Conservation (phyloP, 1,140 invertebrate species). For the Chionoecetes opilio region DNA sequence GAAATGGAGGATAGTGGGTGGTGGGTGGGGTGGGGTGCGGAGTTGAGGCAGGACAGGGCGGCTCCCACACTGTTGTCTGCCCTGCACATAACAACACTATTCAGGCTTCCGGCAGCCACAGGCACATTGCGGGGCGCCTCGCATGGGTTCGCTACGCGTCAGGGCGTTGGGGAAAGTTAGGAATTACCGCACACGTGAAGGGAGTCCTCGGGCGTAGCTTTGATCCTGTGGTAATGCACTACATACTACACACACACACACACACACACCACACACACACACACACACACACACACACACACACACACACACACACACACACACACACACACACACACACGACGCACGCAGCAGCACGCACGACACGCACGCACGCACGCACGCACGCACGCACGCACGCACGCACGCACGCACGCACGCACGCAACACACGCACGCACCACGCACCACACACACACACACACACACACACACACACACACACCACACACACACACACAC, state of each 20-base stretch:
- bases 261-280: not conserved
- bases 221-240: not conserved
- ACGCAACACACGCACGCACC: too few relatives aligned
- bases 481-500: slow-evolving; percentile 40
- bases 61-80: not conserved
- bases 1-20: not conserved
- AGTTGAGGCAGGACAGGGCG: not conserved
- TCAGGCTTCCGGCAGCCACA: not conserved
- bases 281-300: not conserved
- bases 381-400: not conserved
- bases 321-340: slow-evolving; percentile 32
- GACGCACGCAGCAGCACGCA: slow-evolving; percentile 11
- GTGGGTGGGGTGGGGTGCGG: too few relatives aligned
- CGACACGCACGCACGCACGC: slow-evolving; percentile 25
- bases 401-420: not conserved
- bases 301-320: slow-evolving; percentile 46
- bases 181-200: slow-evolving; percentile 2
- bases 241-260: not conserved
- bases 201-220: not conserved
- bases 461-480: slow-evolving; percentile 45
- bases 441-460: slow-evolving; percentile 43
- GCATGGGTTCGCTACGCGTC: slow-evolving; percentile 2
- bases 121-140: not conserved
- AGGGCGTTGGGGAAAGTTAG: not conserved
- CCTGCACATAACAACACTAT: not conserved